phyloP scores from a whole-genome alignment of 2,797 vertebrate species.

The Sebastes umbrosus region DNA sequence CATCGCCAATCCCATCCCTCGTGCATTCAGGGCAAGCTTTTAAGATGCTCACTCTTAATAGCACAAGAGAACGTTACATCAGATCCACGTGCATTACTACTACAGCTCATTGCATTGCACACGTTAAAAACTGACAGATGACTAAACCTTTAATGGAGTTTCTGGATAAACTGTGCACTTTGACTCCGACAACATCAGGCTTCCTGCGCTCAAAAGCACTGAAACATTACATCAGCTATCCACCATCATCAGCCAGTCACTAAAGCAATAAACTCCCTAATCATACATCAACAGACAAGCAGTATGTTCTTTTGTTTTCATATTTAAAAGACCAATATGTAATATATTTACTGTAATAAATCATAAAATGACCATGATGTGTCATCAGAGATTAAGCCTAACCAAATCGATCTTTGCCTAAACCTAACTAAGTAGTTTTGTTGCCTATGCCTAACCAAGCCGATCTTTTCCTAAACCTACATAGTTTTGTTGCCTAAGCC shows the following conservation, averaged over 20 bases:
- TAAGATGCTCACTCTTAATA: not conserved
- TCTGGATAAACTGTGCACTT: conserved; percentile 31
- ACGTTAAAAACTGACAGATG: conserved; percentile 10
- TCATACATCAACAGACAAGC: not conserved
- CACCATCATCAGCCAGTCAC: not conserved
- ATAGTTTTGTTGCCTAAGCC: too few relatives aligned
- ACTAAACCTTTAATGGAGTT: conserved; percentile 48
- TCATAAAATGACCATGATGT: too few relatives aligned
- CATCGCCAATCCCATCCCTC: not conserved
- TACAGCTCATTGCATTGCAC: not conserved
- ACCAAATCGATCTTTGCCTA: too few relatives aligned
- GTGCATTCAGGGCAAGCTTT: not conserved
- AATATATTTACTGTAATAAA: too few relatives aligned
- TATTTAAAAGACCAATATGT: too few relatives aligned
- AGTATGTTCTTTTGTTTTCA: not conserved
- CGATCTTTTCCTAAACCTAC: too few relatives aligned
- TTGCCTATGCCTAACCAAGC: too few relatives aligned
- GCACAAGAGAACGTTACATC: not conserved
- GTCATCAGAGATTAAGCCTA: too few relatives aligned
- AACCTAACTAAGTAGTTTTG: too few relatives aligned
- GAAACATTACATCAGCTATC: not conserved
- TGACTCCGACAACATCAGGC: not conserved
- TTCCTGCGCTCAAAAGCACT: not conserved
- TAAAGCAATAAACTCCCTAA: not conserved
- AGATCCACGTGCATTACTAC: not conserved